A percentile compares a stretch with the other conserved stretches of the same genome.
These are phyloP conservation scores for Caenorhabditis sp. DNA, from an alignment of 2,888 invertebrate genomes.

Conservation along the genomic window DNA sequence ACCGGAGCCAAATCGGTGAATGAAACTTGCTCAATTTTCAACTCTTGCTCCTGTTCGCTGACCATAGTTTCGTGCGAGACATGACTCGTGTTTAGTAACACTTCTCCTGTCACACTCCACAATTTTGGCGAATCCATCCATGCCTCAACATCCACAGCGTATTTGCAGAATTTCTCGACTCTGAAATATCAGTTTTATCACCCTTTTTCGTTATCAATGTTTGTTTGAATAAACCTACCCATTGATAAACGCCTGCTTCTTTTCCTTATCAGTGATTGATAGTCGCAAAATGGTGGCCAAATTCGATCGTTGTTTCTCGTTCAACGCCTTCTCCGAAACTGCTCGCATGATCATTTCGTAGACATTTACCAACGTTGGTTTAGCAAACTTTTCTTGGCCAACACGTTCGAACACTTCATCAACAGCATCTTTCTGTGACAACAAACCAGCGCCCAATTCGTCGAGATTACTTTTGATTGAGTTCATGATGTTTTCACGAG, in stretches of 20 bases:
- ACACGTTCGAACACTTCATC: conserved; percentile 13
- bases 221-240: conserved; percentile 16
- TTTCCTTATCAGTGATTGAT: conserved; percentile 15
- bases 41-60: not conserved
- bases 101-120: not conserved
- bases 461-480: conserved; percentile 15
- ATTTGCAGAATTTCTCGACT: not conserved
- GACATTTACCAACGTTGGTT: conserved; percentile 21
- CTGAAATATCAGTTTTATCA: not conserved
- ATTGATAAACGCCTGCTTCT: conserved; percentile 28
- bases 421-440: conserved; percentile 21
- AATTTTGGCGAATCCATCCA: not conserved
- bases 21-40: not conserved
- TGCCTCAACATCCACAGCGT: not conserved
- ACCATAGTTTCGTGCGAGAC: not conserved
- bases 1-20: not conserved
- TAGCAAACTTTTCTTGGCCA: conserved; percentile 26
- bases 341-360: conserved; percentile 27
- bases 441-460: conserved; percentile 25
- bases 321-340: conserved; percentile 14
- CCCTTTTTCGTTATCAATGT: no score
- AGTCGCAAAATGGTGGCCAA: conserved; percentile 11
- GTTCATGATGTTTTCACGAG: conserved; percentile 16
- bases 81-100: not conserved
- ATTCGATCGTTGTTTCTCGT: not conserved